Evolutionary conservation across 2,797 vertebrate species (phyloP).

Genomic region (Eptatretus atami): DNA sequence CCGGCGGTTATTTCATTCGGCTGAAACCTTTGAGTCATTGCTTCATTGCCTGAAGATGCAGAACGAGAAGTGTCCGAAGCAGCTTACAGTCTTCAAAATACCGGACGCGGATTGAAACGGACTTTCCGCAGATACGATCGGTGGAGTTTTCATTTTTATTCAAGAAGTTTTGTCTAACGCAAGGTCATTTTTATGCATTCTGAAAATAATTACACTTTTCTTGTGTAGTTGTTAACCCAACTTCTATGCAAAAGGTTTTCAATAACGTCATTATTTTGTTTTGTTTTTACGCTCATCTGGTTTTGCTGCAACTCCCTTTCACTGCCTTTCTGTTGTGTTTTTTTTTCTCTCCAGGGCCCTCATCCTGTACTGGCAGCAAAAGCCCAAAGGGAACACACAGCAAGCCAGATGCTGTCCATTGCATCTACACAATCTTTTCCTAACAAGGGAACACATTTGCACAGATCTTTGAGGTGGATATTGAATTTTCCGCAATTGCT

Average conservation of each 20-base stretch:
- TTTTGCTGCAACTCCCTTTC: conserved; percentile 1
- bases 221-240: no score
- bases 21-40: conserved; percentile 89
- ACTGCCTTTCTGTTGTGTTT: not conserved
- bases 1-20: conserved; percentile 92
- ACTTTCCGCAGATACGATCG: conserved; percentile 85
- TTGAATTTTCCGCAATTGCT: not conserved
- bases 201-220: no score
- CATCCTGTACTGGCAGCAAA: conserved; percentile 93
- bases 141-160: conserved; percentile 24
- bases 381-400: conserved; percentile 85
- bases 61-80: conserved; percentile 91
- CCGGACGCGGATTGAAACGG: conserved; percentile 86
- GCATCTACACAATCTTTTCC: conserved; percentile 94
- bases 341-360: conserved; percentile 33
- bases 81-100: conserved; percentile 90
- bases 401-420: conserved; percentile 97
- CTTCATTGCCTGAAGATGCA: conserved; percentile 98
- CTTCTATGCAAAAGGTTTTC: no score
- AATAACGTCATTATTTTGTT: no score
- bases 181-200: no score
- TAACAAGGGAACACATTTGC: conserved; percentile 94
- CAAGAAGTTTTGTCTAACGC: conserved; percentile 8
- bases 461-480: conserved; percentile 79
- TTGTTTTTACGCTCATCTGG: no score